Conservation (phyloP, 2,888 invertebrate genomes). For the Phorcus lineatus region DNA sequence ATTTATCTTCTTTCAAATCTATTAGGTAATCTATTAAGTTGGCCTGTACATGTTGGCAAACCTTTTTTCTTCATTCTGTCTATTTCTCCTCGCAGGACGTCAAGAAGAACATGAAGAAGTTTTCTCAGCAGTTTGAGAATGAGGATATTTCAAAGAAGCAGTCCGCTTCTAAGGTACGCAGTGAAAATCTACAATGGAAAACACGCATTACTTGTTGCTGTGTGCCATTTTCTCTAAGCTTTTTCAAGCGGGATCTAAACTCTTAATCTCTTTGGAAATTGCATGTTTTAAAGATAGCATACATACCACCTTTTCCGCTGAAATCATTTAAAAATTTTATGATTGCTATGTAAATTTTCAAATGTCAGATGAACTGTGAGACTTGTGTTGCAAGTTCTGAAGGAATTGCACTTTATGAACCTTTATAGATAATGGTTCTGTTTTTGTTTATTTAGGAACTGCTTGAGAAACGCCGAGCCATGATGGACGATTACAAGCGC, state of each 20-base stretch:
- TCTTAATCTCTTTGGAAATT: not conserved
- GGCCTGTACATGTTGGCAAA: too few relatives aligned
- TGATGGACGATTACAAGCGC: slow-evolving; percentile 90
- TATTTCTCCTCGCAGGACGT: slow-evolving; percentile 83
- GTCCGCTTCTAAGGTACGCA: slow-evolving; percentile 88
- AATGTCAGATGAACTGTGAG: too few relatives aligned
- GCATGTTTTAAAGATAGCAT: not conserved
- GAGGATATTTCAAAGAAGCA: slow-evolving; percentile 95
- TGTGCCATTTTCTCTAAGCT: not conserved
- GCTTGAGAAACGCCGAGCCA: slow-evolving; percentile 90
- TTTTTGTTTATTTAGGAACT: slow-evolving; percentile 80
- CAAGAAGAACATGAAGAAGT: slow-evolving; percentile 97
- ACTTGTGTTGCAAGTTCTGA: too few relatives aligned
- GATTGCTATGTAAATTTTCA: too few relatives aligned
- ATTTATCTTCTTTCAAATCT: too few relatives aligned
- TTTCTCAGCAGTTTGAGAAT: slow-evolving; percentile 95
- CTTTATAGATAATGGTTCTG: not conserved
- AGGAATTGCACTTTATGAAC: too few relatives aligned
- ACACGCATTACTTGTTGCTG: not conserved
- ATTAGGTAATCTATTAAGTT: too few relatives aligned
- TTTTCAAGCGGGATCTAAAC: not conserved
- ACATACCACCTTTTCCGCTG: too few relatives aligned
- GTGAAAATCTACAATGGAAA: not conserved
- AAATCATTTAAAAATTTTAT: too few relatives aligned
- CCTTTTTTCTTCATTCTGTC: too few relatives aligned